These are phyloP conservation scores for Syndactyla subalaris DNA, from an alignment of 2,797 vertebrate genomes.

Conservation along the genomic window DNA sequence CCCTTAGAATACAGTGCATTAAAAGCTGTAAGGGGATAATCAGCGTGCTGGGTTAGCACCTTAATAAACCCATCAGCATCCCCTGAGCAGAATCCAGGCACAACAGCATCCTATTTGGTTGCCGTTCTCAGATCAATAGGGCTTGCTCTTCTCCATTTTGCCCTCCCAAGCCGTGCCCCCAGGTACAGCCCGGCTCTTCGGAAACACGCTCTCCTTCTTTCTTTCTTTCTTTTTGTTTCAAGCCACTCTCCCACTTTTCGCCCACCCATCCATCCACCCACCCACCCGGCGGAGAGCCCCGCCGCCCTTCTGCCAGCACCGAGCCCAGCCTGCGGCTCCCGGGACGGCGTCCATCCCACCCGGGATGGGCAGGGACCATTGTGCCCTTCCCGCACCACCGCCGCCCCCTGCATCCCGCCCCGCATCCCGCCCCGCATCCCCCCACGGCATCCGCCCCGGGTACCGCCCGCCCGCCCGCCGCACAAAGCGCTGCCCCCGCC, in stretches of 20 bases:
- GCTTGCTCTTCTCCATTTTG: slow-evolving; percentile 52
- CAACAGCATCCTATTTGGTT: background rate
- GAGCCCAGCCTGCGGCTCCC: background rate
- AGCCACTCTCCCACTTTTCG: background rate
- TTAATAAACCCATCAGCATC: background rate
- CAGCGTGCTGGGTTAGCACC: background rate
- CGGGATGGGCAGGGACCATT: background rate
- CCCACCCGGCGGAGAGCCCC: background rate
- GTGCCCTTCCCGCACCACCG: background rate
- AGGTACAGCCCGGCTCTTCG: background rate
- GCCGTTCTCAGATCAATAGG: background rate
- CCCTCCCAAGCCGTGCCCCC: background rate
- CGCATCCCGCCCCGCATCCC: background rate
- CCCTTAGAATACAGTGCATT: background rate
- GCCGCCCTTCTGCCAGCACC: background rate
- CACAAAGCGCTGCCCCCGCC: background rate
- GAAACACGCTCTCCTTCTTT: background rate
- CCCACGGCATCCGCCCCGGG: background rate
- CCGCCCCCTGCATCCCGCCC: background rate
- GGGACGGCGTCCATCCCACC: background rate
- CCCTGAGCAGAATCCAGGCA: background rate
- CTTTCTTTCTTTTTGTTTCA: background rate
- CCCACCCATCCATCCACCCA: background rate
- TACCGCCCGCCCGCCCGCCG: background rate
- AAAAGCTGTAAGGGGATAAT: background rate